Evolutionary conservation across 2,888 invertebrate genomes (phyloP).

Genomic region (Desoria tigrina): DNA sequence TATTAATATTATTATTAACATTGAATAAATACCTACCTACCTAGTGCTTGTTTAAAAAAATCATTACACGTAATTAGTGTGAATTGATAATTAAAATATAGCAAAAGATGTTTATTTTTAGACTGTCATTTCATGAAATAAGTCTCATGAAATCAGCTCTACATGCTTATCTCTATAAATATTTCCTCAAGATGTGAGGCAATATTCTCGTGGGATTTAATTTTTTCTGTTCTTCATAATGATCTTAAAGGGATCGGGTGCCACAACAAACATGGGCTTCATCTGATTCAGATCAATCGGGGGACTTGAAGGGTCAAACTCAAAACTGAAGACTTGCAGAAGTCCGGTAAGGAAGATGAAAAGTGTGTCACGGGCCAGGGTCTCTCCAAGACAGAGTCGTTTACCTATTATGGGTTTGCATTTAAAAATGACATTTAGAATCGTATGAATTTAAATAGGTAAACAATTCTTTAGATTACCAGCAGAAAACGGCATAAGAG

Average conservation of each 20-base stretch:
- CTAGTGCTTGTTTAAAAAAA: too few species aligned
- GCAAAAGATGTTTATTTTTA: too few species aligned
- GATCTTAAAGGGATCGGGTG: slow-evolving; percentile 10
- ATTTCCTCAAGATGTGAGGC: too few species aligned
- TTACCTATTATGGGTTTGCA: slow-evolving; percentile 26
- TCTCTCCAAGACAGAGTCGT: slow-evolving; percentile 44
- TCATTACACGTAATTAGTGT: too few species aligned
- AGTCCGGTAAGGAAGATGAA: slow-evolving; percentile 40
- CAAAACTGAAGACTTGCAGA: slow-evolving; percentile 34
- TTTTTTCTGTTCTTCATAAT: slow-evolving; percentile 1
- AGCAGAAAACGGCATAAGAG: slow-evolving; percentile 25
- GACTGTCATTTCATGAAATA: too few species aligned
- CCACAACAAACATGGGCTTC: slow-evolving; percentile 16
- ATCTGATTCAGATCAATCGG: slow-evolving; percentile 24
- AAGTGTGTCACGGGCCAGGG: slow-evolving; percentile 42
- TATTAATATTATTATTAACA: too few species aligned
- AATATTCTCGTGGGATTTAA: too few species aligned
- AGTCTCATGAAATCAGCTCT: too few species aligned
- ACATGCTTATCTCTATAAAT: too few species aligned
- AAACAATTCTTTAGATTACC: slow-evolving; percentile 16
- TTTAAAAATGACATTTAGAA: too few species aligned
- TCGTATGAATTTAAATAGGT: background rate
- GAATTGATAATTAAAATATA: too few species aligned
- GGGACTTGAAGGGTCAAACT: slow-evolving; percentile 32
- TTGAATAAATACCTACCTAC: too few species aligned